Evolutionary conservation across 2,888 invertebrate genomes (phyloP).

Genomic region (Tipula lateralis): DNA sequence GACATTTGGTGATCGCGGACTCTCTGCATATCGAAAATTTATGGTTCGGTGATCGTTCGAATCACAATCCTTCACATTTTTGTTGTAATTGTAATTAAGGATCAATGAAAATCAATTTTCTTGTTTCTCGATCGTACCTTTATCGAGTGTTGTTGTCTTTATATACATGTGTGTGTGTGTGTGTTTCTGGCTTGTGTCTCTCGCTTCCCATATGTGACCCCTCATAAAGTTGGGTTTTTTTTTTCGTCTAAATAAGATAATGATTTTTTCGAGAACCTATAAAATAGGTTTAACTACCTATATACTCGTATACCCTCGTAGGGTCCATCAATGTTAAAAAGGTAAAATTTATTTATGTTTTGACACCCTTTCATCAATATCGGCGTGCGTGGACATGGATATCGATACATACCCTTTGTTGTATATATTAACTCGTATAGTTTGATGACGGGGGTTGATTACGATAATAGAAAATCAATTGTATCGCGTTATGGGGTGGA

Average conservation of each 20-base stretch:
- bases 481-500: not conserved
- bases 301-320: too few species aligned
- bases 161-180: too few species aligned
- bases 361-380: not conserved
- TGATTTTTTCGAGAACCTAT: not conserved
- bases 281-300: not conserved
- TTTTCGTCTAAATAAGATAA: not conserved
- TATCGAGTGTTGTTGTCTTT: not conserved
- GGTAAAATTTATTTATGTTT: constrained; percentile 6
- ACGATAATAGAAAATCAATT: not conserved
- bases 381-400: not conserved
- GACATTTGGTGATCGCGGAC: not conserved
- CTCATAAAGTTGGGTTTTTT: not conserved
- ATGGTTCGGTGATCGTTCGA: not conserved
- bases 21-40: not conserved
- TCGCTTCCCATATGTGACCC: constrained; percentile 9
- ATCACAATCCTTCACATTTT: not conserved
- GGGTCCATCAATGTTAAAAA: not conserved
- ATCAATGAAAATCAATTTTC: constrained; percentile 19
- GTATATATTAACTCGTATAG: too few species aligned
- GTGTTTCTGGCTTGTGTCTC: not conserved
- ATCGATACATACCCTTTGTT: not conserved
- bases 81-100: not conserved
- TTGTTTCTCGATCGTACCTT: not conserved
- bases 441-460: not conserved